Evolutionary conservation across 1,140 invertebrate species (phyloP).

Genomic region (Brachionus sp.): DNA sequence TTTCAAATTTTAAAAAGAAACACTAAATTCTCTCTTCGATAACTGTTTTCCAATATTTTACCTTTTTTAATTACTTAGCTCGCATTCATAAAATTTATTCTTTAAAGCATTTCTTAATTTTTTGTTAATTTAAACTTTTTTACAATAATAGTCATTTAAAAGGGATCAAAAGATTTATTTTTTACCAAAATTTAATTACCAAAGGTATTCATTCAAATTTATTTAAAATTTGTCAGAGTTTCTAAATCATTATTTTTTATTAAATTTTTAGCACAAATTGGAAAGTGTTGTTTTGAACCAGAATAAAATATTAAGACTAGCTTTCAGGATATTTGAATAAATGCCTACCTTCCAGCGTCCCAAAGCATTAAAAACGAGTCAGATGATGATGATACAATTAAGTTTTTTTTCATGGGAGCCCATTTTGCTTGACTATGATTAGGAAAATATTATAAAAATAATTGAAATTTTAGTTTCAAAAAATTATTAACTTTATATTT

Average conservation of each 20-base stretch:
- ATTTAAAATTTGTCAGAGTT: neutral
- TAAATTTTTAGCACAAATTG: neutral
- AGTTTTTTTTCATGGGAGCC: neutral
- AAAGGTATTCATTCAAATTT: neutral
- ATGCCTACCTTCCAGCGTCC: neutral
- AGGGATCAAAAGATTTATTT: neutral
- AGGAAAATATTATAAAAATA: neutral
- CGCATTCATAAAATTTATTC: neutral
- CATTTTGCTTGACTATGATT: conserved; percentile 7
- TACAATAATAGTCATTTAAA: neutral
- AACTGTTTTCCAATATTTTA: neutral
- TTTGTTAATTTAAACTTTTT: neutral
- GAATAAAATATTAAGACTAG: neutral
- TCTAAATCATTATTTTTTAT: neutral
- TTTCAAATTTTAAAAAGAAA: no score
- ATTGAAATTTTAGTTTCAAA: neutral
- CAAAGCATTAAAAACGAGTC: conserved; percentile 6
- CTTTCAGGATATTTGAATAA: neutral
- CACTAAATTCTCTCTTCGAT: no score
- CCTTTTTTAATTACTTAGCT: neutral
- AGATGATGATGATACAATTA: neutral
- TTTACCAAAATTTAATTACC: neutral
- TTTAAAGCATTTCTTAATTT: neutral
- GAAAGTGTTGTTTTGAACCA: neutral
- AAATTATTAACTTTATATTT: neutral